Conservation (phyloP, 2,797 vertebrate species). For the Arrhamphus sclerolepis region DNA sequence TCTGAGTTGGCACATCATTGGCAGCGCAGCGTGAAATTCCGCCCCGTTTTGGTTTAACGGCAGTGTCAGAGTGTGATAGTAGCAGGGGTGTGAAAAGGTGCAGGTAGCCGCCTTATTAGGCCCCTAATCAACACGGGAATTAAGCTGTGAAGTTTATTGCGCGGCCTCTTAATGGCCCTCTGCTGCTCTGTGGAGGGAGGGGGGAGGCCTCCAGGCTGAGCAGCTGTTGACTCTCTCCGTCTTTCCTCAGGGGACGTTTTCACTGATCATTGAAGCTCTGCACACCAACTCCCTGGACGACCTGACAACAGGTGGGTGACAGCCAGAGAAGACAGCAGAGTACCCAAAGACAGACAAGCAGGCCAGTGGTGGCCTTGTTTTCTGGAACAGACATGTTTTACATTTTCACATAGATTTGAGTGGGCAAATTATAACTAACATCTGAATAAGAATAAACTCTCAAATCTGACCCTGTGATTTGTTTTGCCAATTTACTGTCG, state of each 20-base stretch:
- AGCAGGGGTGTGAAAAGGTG: constrained; percentile 73
- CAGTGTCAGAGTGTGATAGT: constrained; percentile 78
- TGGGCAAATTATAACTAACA: background rate
- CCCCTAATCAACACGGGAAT: constrained; percentile 76
- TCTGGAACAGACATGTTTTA: constrained; percentile 24
- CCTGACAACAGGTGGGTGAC: constrained; percentile 91
- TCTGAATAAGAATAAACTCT: background rate
- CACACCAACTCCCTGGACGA: constrained; percentile 94
- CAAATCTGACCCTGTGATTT: constrained; percentile 2
- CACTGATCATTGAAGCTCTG: constrained; percentile 96
- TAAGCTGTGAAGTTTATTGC: constrained; percentile 77
- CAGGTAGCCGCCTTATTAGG: constrained; percentile 75
- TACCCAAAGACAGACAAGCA: constrained; percentile 54
- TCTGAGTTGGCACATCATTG: constrained; percentile 78
- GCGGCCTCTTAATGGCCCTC: constrained; percentile 64
- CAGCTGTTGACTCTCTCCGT: constrained; percentile 73
- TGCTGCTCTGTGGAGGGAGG: constrained; percentile 40
- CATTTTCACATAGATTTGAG: background rate
- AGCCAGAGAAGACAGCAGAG: constrained; percentile 53
- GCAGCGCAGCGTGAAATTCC: constrained; percentile 83
- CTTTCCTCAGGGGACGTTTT: constrained; percentile 93
- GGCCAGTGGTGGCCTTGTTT: constrained; percentile 38
- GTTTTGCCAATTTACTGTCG: constrained; percentile 20
- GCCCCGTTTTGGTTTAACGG: constrained; percentile 81
- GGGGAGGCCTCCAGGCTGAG: constrained; percentile 63